Evolutionary conservation across 2,797 vertebrate species (phyloP).

Genomic region (Sylvia borin): DNA sequence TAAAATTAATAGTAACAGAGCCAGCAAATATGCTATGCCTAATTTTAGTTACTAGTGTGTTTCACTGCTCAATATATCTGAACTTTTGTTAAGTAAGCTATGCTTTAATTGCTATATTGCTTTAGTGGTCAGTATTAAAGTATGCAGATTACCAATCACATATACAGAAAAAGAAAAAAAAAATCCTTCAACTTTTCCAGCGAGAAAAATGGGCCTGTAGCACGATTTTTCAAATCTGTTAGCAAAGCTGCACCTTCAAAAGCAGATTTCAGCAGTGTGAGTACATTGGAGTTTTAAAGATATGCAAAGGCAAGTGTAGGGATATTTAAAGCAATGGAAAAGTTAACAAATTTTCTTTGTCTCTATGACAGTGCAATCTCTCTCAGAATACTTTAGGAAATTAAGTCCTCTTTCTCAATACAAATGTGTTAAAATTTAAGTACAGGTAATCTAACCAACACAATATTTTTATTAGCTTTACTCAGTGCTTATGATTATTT

Average conservation of each 20-base stretch:
- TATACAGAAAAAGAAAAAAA: background rate
- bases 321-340: background rate
- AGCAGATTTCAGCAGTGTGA: background rate
- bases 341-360: background rate
- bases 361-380: background rate
- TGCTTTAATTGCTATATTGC: background rate
- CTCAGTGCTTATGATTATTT: background rate
- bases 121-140: background rate
- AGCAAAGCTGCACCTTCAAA: background rate
- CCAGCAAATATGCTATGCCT: background rate
- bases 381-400: background rate
- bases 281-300: background rate
- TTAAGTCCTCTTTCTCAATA: background rate
- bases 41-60: background rate
- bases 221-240: background rate
- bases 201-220: background rate
- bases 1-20: background rate
- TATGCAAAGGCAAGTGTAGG: background rate
- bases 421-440: background rate
- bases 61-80: background rate
- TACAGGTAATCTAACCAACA: background rate
- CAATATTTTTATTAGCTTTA: background rate
- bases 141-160: background rate
- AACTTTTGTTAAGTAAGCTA: background rate
- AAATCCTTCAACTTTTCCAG: background rate